phyloP scores from a whole-genome alignment of 2,113 vertebrate genomes.

The Cyprinodon tularosa region DNA sequence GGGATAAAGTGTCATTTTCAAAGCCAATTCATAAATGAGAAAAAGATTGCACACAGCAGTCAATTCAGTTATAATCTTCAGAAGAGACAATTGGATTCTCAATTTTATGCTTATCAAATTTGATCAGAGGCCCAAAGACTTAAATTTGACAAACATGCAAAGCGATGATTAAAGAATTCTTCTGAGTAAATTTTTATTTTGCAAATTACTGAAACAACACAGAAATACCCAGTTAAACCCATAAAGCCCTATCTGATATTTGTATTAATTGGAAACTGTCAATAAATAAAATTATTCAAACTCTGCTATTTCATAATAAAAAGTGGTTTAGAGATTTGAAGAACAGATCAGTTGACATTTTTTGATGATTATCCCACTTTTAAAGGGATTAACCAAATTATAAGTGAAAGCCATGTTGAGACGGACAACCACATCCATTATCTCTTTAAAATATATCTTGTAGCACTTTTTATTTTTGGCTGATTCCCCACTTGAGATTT shows the following conservation, averaged over 20 bases:
- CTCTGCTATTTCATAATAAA: neutral
- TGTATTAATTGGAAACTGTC: neutral
- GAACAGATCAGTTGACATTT: neutral
- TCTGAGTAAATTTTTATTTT: neutral
- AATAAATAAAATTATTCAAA: neutral
- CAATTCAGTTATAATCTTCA: slow-evolving; percentile 35
- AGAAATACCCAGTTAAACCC: neutral
- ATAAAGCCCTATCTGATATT: neutral
- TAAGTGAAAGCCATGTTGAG: slow-evolving; percentile 1
- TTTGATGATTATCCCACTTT: neutral
- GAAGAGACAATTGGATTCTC: slow-evolving; percentile 34
- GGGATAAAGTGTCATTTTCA: neutral
- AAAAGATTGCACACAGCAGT: neutral
- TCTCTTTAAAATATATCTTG: neutral
- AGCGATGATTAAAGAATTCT: slow-evolving; percentile 4
- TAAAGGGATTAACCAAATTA: neutral
- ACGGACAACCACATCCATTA: slow-evolving; percentile 11
- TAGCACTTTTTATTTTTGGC: slow-evolving; percentile 11
- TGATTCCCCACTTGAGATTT: neutral
- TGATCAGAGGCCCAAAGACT: slow-evolving; percentile 6
- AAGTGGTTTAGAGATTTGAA: neutral
- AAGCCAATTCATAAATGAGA: slow-evolving; percentile 16
- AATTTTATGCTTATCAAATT: slow-evolving; percentile 44
- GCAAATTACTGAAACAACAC: slow-evolving; percentile 4
- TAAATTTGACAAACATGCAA: neutral